These are phyloP conservation scores for Alces alces DNA, from an alignment of 2,113 vertebrate species.

Conservation along the genomic window DNA sequence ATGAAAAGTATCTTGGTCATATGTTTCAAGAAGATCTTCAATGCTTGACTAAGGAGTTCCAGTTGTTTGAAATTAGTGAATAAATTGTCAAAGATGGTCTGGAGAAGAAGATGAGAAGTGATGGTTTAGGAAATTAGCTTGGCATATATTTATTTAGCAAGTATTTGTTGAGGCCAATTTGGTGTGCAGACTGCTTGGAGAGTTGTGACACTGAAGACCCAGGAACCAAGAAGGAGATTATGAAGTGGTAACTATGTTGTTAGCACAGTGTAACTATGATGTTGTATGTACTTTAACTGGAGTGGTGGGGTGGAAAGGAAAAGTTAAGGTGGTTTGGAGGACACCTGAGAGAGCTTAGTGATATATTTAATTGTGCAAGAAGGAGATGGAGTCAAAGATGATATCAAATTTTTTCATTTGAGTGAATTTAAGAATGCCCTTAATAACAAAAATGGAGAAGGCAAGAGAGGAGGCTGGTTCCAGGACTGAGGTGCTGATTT, in stretches of 20 bases:
- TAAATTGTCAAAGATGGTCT: neutral
- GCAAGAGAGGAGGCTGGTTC: neutral
- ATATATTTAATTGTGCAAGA: neutral
- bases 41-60: neutral
- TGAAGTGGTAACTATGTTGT: neutral
- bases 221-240: neutral
- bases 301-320: neutral
- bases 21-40: neutral
- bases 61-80: neutral
- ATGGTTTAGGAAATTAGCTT: neutral
- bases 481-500: neutral
- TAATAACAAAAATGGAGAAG: neutral
- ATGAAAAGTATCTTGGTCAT: neutral
- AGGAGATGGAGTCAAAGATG: neutral
- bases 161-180: neutral
- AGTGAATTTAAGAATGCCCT: neutral
- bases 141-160: neutral
- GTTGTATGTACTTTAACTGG: neutral
- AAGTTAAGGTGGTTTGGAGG: neutral
- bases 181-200: neutral
- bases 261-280: neutral
- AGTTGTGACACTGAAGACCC: neutral
- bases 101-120: neutral
- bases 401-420: conserved; percentile 9
- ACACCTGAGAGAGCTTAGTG: neutral